phyloP scores from a whole-genome alignment of 2,113 vertebrate genomes.

The Gallinago jamesoni region DNA sequence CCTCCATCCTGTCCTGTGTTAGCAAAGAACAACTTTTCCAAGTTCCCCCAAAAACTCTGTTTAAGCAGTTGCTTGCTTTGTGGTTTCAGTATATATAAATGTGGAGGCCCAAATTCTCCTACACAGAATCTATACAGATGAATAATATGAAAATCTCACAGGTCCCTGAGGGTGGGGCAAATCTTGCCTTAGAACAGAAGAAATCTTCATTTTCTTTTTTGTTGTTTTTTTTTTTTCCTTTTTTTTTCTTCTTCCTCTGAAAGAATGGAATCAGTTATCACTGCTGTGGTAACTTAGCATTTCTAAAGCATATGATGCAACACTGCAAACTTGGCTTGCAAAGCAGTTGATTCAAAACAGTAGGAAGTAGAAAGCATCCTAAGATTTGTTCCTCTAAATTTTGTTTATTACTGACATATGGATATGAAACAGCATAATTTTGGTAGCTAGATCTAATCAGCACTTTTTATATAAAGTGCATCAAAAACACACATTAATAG shows the following conservation, averaged over 20 bases:
- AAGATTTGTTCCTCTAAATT: conserved; percentile 11
- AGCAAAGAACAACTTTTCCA: neutral
- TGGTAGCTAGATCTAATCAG: conserved; percentile 64
- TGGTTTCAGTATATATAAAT: neutral
- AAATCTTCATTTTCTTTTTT: neutral
- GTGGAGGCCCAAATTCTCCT: neutral
- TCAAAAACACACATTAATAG: conserved; percentile 36
- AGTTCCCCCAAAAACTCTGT: neutral
- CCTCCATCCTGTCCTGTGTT: neutral
- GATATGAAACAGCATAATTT: conserved; percentile 43
- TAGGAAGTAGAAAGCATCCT: neutral
- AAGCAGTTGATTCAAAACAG: neutral
- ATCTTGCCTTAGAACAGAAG: neutral
- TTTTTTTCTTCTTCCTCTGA: neutral
- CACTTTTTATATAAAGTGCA: conserved; percentile 36
- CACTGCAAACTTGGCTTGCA: conserved; percentile 16
- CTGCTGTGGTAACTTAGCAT: neutral
- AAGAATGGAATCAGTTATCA: neutral
- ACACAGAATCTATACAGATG: neutral
- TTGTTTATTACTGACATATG: conserved; percentile 52
- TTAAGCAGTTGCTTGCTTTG: neutral
- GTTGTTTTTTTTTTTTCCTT: fast-evolving
- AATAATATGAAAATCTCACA: neutral
- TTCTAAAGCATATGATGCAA: neutral
- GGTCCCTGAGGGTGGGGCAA: neutral